Base-by-base conservation (phyloP, 2,888 invertebrate species). In the Euzophera pinguis region DNA sequence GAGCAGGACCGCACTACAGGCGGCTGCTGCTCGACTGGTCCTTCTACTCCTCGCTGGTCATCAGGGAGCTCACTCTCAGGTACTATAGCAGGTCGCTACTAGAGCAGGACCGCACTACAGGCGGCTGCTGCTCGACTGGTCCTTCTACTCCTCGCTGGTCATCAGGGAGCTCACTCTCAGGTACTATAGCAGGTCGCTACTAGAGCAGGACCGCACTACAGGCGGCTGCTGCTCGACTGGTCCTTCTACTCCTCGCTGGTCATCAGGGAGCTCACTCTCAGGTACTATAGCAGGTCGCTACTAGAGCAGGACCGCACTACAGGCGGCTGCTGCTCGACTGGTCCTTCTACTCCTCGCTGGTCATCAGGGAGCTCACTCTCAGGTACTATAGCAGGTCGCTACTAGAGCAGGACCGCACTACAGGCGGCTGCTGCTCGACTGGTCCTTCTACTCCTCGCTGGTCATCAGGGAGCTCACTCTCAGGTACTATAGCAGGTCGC, bases 371-470 rank as follows among this genome's bases (percentile, higher is more conserved):
- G 34, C 34, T 34, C 34, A 34, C 34, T 1, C 34, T 34, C 34
- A 34, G 34, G 34, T 34, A 12, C 8, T n/a, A n/a, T n/a, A n/a
- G n/a, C n/a, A n/a, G n/a, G n/a, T n/a, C n/a, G n/a, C n/a, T n/a
- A n/a, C n/a, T n/a, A n/a, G n/a, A n/a, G n/a, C n/a, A n/a, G n/a
- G n/a, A n/a, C n/a, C n/a, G n/a, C 34, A 94, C 95, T 16, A 94
- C 95, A 57, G 64, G 22, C 96, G 98, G 80, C 97, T 98, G 88
- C 91, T 99, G 62, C 93, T 98, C 57, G 98, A 98, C 84, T 99
- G 98, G 98, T 98, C 97, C 59, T 98, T 98, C 89, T 98, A 98
- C 85, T 96, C 97, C 83, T 98, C 98, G 47, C 97, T 98, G 94
- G 97, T 99, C 51, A 98, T 99, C 67, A 92, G 98, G 48, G 99